Percentiles rank a stretch among this genome's conserved stretches.
Evolutionary conservation across 2,113 vertebrate genomes (phyloP).

Genomic region (Gulo gulo): DNA sequence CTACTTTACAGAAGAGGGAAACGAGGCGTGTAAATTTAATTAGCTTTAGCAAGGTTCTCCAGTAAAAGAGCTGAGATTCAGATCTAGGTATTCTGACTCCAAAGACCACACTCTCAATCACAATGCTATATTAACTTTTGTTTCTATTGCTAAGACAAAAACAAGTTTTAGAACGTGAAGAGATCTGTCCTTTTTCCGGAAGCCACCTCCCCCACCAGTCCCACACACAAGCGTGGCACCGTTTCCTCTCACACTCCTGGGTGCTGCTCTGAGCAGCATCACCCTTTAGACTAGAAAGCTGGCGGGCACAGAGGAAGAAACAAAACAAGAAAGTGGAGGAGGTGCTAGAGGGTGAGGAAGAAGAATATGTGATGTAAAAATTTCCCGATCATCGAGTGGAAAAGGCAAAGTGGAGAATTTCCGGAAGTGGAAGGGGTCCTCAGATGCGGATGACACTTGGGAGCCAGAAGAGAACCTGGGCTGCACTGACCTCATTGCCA

Average conservation of each 20-base stretch:
- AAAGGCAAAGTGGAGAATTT: constrained; percentile 97
- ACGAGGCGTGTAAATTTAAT: neutral
- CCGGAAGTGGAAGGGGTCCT: constrained; percentile 98
- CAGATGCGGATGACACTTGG: constrained; percentile 96
- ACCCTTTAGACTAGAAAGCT: constrained; percentile 85
- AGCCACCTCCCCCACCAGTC: neutral
- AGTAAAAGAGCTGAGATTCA: neutral
- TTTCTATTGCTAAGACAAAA: neutral
- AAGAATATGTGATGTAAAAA: constrained; percentile 97
- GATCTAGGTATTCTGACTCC: neutral
- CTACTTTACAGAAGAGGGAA: neutral
- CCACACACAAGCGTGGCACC: neutral
- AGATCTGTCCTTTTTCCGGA: neutral
- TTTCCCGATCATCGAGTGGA: constrained; percentile 92
- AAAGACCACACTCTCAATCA: neutral
- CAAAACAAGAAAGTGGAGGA: constrained; percentile 96
- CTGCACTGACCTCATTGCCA: constrained; percentile 95
- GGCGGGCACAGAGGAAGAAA: constrained; percentile 92
- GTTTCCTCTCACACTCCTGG: neutral
- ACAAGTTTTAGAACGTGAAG: neutral
- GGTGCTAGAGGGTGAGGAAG: constrained; percentile 94
- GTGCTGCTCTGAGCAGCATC: constrained; percentile 73
- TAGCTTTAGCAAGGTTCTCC: neutral
- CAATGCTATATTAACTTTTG: neutral
- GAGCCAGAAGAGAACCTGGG: constrained; percentile 97